Conservation (phyloP, 2,797 vertebrate species). For the Numenius phaeopus region DNA sequence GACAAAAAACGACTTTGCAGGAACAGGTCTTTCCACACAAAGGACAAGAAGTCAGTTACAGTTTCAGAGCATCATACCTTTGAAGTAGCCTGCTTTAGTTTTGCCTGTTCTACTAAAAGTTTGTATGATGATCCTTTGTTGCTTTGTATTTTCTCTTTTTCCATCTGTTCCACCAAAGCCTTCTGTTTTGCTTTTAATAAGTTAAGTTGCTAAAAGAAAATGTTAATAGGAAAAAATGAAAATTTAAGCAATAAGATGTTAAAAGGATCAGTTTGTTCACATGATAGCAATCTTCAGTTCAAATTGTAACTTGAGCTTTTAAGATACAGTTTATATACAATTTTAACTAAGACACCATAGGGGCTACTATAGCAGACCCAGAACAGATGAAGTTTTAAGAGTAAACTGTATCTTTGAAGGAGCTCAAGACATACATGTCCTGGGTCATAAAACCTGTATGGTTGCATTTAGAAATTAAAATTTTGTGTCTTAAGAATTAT, state of each 20-base stretch:
- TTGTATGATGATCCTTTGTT: constrained; percentile 99
- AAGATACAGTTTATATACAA: not conserved
- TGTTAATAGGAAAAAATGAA: constrained; percentile 81
- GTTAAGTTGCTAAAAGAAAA: constrained; percentile 96
- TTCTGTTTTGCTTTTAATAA: constrained; percentile 99
- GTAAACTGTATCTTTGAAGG: not conserved
- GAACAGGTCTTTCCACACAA: constrained; percentile 57
- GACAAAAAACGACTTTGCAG: constrained; percentile 62
- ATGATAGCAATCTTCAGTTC: constrained; percentile 41
- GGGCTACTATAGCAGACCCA: not conserved
- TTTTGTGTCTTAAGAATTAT: not conserved
- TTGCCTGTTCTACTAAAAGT: constrained; percentile 98
- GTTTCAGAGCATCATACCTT: constrained; percentile 86
- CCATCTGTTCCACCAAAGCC: constrained; percentile 99
- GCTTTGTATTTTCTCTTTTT: constrained; percentile 99
- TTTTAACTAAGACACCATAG: not conserved
- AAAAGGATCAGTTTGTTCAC: constrained; percentile 72
- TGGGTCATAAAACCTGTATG: not conserved
- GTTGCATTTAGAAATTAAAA: not conserved
- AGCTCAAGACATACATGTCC: not conserved
- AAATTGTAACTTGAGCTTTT: constrained; percentile 4
- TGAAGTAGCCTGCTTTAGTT: constrained; percentile 98
- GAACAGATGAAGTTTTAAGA: not conserved
- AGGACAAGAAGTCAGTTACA: constrained; percentile 65
- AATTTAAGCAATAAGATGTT: constrained; percentile 75